Conservation (phyloP, 1,140 invertebrate species). For the Episyrphus balteatus region DNA sequence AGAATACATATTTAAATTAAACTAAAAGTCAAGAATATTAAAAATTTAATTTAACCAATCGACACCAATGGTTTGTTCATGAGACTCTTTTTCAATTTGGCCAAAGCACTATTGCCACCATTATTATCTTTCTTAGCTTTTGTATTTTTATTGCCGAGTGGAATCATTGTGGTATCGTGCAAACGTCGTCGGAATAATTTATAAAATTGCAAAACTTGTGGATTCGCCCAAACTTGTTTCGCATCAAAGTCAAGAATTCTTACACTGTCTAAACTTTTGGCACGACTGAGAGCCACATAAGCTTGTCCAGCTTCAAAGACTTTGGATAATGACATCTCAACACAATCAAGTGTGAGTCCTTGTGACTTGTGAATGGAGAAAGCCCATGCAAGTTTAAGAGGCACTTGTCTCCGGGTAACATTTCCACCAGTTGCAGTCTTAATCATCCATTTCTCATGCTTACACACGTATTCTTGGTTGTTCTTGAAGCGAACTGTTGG, state of each 20-base stretch:
- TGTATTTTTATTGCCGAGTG: constrained; percentile 47
- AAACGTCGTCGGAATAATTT: constrained; percentile 51
- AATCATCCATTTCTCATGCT: constrained; percentile 71
- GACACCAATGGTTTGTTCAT: constrained; percentile 33
- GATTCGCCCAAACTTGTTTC: constrained; percentile 79
- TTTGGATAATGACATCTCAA: constrained; percentile 81
- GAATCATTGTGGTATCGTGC: constrained; percentile 52
- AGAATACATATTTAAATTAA: not conserved
- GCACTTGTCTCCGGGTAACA: constrained; percentile 58
- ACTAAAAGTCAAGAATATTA: constrained; percentile 1
- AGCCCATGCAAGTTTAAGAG: constrained; percentile 88
- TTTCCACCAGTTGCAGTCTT: constrained; percentile 55
- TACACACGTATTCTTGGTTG: constrained; percentile 59
- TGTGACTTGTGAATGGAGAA: constrained; percentile 96
- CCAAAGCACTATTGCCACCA: constrained; percentile 8
- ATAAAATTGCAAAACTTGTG: constrained; percentile 78
- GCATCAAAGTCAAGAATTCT: constrained; percentile 79
- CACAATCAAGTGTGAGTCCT: constrained; percentile 88
- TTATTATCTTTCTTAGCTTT: constrained; percentile 26
- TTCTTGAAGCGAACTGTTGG: constrained; percentile 79
- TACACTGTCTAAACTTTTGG: constrained; percentile 72
- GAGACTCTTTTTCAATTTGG: constrained; percentile 31
- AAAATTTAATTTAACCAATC: constrained; percentile 18
- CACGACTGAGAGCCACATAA: constrained; percentile 90
- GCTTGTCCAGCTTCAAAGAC: constrained; percentile 93